A percentile compares a stretch with the other conserved stretches of the same genome.
Conservation (phyloP, 2,113 vertebrate species). For the Nothoprocta pentlandii region DNA sequence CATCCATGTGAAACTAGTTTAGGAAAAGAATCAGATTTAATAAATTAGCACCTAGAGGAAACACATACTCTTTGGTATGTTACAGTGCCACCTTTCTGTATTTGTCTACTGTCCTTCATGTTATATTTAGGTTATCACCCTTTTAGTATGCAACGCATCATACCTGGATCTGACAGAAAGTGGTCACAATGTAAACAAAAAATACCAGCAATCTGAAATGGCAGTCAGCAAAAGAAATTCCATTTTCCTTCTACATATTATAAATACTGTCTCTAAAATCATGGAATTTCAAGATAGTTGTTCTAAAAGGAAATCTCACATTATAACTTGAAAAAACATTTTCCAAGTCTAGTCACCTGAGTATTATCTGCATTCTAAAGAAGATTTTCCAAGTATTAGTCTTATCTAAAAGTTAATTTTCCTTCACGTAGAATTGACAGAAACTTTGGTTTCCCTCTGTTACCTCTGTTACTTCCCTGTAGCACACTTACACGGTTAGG, state of each 20-base stretch:
- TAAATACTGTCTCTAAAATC: neutral
- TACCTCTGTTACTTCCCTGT: neutral
- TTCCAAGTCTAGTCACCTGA: neutral
- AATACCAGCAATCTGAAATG: neutral
- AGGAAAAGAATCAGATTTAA: neutral
- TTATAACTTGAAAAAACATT: neutral
- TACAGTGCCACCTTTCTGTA: neutral
- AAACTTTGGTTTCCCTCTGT: neutral
- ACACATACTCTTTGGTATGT: neutral
- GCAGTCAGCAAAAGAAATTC: neutral
- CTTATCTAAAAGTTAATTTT: slow-evolving; percentile 3
- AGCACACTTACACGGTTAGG: neutral
- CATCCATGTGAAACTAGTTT: neutral
- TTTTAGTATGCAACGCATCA: neutral
- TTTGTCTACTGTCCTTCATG: neutral
- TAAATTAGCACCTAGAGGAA: neutral
- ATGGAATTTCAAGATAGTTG: neutral
- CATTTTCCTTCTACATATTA: neutral
- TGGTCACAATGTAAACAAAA: neutral
- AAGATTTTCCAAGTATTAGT: neutral
- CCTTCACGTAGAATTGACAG: neutral
- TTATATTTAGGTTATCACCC: neutral
- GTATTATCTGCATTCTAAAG: slow-evolving; percentile 9
- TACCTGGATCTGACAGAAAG: neutral
- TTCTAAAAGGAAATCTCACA: neutral